Evolutionary conservation across 30 jellyfish, hydroid and myxozoan genomes (phyloP).

Genomic region (Rhopilema esculentum): DNA sequence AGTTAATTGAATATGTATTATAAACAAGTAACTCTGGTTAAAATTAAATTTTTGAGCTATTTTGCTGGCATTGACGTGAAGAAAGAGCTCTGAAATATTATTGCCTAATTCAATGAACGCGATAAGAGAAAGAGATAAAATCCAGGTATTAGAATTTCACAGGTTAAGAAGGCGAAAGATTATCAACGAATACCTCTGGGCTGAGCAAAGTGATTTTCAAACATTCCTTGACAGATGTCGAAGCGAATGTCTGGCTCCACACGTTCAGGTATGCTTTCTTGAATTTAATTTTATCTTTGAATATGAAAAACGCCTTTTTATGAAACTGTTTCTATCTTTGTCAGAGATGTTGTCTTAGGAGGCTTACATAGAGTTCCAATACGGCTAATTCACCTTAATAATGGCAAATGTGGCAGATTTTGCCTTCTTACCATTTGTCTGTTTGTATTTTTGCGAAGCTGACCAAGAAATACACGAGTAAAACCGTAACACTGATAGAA

Average conservation of each 20-base stretch:
- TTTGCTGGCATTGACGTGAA: neutral
- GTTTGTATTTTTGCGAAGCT: too few relatives aligned
- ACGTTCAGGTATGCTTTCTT: neutral
- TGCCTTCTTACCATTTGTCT: too few relatives aligned
- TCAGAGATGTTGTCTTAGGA: neutral
- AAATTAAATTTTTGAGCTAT: too few relatives aligned
- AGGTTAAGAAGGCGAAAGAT: neutral
- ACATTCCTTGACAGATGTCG: neutral
- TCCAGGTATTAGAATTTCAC: neutral
- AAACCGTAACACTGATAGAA: too few relatives aligned
- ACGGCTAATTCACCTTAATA: too few relatives aligned
- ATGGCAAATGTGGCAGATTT: too few relatives aligned
- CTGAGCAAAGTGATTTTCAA: neutral
- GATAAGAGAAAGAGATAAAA: neutral
- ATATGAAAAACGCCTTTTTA: too few relatives aligned
- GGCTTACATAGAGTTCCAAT: too few relatives aligned
- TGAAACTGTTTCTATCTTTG: neutral
- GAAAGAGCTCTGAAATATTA: neutral
- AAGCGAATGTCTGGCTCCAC: neutral
- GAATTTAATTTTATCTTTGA: neutral
- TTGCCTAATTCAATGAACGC: neutral
- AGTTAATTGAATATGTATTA: too few relatives aligned
- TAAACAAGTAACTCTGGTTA: too few relatives aligned
- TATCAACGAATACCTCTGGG: neutral
- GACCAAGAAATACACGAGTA: too few relatives aligned